Conservation (phyloP, 2,888 invertebrate genomes). For the Escarpia spicata region DNA sequence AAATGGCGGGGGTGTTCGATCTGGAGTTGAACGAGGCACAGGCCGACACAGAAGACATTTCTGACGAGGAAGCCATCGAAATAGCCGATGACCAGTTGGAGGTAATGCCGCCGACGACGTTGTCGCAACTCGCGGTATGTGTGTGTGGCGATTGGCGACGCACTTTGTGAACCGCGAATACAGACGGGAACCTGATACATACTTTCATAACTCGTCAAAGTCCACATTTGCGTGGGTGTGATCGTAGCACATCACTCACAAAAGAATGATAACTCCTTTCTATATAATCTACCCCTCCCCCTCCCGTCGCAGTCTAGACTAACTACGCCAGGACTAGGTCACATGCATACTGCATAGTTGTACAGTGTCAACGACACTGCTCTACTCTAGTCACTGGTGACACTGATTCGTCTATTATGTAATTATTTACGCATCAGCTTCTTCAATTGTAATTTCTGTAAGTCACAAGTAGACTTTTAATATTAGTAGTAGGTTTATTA, state of each 20-base stretch:
- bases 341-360: too few species aligned
- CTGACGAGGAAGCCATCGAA: conserved; percentile 87
- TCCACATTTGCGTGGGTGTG: not conserved
- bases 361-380: too few species aligned
- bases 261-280: not conserved
- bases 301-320: not conserved
- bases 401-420: too few species aligned
- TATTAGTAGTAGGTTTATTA: too few species aligned
- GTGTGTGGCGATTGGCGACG: not conserved
- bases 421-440: too few species aligned
- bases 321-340: too few species aligned
- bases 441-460: too few species aligned
- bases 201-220: not conserved
- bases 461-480: too few species aligned
- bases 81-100: conserved; percentile 67
- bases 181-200: not conserved
- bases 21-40: conserved; percentile 79
- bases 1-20: conserved; percentile 84
- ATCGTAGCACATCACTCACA: not conserved
- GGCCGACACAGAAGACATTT: conserved; percentile 47
- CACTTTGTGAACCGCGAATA: not conserved
- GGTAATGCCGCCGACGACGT: conserved; percentile 69
- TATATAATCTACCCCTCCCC: not conserved
- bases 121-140: not conserved
- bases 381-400: too few species aligned